A percentile compares a stretch with the other conserved stretches of the same genome.
Conservation (phyloP, 2,888 invertebrate species). For the Agrotis segetum region DNA sequence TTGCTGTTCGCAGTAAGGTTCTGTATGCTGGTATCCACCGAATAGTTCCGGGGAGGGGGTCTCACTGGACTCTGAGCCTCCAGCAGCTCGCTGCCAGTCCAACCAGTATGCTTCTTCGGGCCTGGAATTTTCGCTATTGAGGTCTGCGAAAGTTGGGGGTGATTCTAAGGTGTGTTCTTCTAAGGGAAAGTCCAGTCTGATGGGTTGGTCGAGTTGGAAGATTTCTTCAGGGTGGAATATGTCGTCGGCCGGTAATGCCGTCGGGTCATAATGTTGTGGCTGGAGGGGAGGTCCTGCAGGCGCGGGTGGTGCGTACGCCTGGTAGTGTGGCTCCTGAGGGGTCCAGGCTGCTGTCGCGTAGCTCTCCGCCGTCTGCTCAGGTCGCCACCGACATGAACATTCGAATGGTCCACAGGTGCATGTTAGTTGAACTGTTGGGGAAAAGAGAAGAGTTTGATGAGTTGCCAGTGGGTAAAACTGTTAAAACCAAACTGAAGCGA, state of each 20-base stretch:
- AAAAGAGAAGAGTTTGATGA: constrained; percentile 8
- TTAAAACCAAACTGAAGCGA: too few species aligned
- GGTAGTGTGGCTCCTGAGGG: constrained; percentile 80
- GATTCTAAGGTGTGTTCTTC: constrained; percentile 90
- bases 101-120: constrained; percentile 91
- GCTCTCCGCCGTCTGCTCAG: constrained; percentile 78
- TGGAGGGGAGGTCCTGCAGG: constrained; percentile 79
- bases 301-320: constrained; percentile 77
- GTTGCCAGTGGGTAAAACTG: too few species aligned
- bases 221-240: constrained; percentile 95
- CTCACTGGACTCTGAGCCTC: constrained; percentile 89
- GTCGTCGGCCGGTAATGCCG: constrained; percentile 92
- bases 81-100: constrained; percentile 89
- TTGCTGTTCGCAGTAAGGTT: constrained; percentile 85
- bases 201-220: constrained; percentile 94
- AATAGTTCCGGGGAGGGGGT: constrained; percentile 91
- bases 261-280: constrained; percentile 90
- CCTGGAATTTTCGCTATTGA: constrained; percentile 93
- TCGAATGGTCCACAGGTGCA: constrained; percentile 95
- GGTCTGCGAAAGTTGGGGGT: constrained; percentile 93
- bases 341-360: constrained; percentile 83
- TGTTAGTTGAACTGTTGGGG: constrained; percentile 89
- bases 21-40: constrained; percentile 83
- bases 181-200: constrained; percentile 92
- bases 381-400: constrained; percentile 92